Base-by-base conservation (phyloP, 1,140 invertebrate species). In the Lasioglossum baleicum region DNA sequence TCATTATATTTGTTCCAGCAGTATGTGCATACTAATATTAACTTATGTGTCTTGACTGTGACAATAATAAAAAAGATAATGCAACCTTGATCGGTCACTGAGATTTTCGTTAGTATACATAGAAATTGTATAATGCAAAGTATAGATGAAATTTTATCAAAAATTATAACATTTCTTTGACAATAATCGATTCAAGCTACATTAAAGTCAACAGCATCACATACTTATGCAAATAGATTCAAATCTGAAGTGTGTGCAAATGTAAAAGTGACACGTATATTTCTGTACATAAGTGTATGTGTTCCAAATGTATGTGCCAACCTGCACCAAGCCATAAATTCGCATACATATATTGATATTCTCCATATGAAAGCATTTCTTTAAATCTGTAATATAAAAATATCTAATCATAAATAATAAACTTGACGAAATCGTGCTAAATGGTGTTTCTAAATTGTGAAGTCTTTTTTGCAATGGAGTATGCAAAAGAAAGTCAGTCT, bases 401-500 rank as follows among this genome's bases (percentile, higher is more conserved):
- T 53, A 56, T 73, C 44, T 72, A 53, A 72, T 26, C 2, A 31
- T 13, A 71, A 63, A 76, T 42, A 63, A 76, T 42, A 76, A 81
- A 77, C 26, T 75, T 51, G 10, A 71, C n/a, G 67, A 65, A 85
- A 85, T 71, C 67, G 84, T 86, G 84, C 84, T 70, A 72, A 58
- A 66, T 85, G 67, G 79, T 73, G 44, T 84, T 85, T 85, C 73
- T 86, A 85, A 81, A 64, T 60, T 58, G 80, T 86, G 83, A 82
- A 63, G 4, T 75, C 44, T 61, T 48, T 48, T 73, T 79, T 56
- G 72, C 22, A 82, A 85, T 82, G 15, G 51, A 65, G 73, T 83
- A 84, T 83, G 80, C 61, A 81, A 82, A 85, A 83, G 66, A 86
- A 75, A 80, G 77, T 82, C 81, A 87, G 66, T 83, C 83, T 87